Base-by-base conservation (phyloP, 1,140 invertebrate genomes). In the Magallana gigas region DNA sequence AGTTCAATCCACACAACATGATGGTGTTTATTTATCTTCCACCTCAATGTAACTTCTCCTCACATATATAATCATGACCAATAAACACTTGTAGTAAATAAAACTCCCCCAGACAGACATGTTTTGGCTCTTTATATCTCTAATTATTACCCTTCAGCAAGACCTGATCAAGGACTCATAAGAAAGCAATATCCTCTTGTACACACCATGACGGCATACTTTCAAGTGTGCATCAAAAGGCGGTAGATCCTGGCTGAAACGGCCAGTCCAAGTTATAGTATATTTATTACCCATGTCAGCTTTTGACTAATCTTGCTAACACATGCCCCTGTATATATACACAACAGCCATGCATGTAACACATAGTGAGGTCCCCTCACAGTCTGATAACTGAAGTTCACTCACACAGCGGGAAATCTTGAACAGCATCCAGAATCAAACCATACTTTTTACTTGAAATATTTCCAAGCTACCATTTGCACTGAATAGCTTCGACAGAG, bases 401-500 rank as follows among this genome's bases (percentile, higher is more conserved):
- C 36, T 76, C 36, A 36, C 68, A 76, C 68, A 36, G 68, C 68
- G 36, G 68, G 68, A 36, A 48, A 76, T 76, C 23, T 76, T 76
- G 68, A 76, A 76, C 68, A 76, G 68, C 23, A 76, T 76, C 68
- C 68, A 76, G 23, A 29, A 76, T 76, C 68, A 76, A 18, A 76
- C 68, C 23, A 8, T 29, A 29, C 23, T 29, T 76, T 76, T 76
- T 76, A 29, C 18, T 76, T 76, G 68, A 76, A 76, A 76, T 36
- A 12, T 36, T 76, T 76, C 68, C 68, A 76, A 76, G 23, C 68
- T 76, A 29, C 68, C 68, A 76, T 11, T 48, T 76, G 68, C 68
- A 76, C 68, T 76, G 68, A 76, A 76, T 76, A 29, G 68, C 18
- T 76, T 76, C 68, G 36, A 76, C 68, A 76, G 68, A 76, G 68